Conservation (phyloP, 2,888 invertebrate genomes). For the Dryomyza anilis region DNA sequence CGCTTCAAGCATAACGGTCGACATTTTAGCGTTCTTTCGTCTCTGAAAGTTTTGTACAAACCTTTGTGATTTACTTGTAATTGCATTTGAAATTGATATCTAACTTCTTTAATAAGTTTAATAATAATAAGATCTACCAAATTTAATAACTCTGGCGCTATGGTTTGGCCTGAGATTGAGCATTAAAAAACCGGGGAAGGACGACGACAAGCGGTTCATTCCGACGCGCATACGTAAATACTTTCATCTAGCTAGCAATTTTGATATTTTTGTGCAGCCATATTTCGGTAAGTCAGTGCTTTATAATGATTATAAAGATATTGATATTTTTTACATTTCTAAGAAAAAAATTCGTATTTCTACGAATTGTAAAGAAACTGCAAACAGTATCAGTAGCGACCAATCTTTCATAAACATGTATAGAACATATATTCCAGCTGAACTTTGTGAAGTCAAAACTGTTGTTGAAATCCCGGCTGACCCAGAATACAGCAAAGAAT, state of each 20-base stretch:
- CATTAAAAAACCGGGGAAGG: neutral
- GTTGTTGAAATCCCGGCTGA: neutral
- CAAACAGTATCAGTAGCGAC: neutral
- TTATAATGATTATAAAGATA: neutral
- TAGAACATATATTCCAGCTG: neutral
- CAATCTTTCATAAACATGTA: neutral
- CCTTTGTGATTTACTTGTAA: too few relatives aligned
- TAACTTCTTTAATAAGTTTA: too few relatives aligned
- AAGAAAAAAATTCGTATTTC: neutral
- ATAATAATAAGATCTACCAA: too few relatives aligned
- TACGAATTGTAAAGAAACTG: neutral
- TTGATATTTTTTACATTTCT: neutral
- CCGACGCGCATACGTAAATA: neutral
- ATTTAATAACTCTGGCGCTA: too few relatives aligned
- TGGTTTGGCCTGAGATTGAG: neutral
- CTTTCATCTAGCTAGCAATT: neutral
- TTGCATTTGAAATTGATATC: too few relatives aligned
- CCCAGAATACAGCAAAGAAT: neutral
- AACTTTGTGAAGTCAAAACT: neutral
- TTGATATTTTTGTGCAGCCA: neutral
- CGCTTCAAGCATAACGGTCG: too few relatives aligned
- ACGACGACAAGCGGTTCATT: neutral
- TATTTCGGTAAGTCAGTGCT: neutral
- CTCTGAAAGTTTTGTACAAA: too few relatives aligned
- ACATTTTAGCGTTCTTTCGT: too few relatives aligned